Evolutionary conservation across 2,888 invertebrate species (phyloP).

Genomic region (Apotomis turbidana): DNA sequence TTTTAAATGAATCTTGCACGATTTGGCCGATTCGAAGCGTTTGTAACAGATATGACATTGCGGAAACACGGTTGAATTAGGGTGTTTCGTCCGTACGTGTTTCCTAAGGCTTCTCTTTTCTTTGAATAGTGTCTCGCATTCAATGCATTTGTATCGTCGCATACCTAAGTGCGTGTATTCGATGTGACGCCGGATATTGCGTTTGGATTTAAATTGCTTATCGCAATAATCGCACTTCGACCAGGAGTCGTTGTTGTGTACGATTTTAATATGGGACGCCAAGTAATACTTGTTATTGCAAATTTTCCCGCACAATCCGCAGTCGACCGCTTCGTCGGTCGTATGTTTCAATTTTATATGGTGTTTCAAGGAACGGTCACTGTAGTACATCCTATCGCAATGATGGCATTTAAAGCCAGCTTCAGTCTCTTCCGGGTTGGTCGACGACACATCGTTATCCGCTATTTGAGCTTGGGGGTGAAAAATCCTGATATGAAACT

Average conservation of each 20-base stretch:
- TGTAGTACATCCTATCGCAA: conserved; percentile 67
- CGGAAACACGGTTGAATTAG: conserved; percentile 65
- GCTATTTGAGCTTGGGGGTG: conserved; percentile 70
- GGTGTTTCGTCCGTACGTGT: conserved; percentile 70
- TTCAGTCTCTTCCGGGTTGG: conserved; percentile 53
- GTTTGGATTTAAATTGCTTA: conserved; percentile 70
- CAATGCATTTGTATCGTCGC: conserved; percentile 70
- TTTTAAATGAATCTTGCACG: conserved; percentile 73
- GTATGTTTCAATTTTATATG: conserved; percentile 72
- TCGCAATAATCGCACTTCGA: conserved; percentile 73
- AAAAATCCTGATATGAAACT: conserved; percentile 69
- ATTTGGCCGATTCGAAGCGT: conserved; percentile 73
- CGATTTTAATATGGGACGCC: conserved; percentile 70
- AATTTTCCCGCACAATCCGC: conserved; percentile 64
- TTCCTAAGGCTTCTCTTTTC: conserved; percentile 72
- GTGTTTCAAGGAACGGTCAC: conserved; percentile 69
- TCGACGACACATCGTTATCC: conserved; percentile 62
- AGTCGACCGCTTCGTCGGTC: conserved; percentile 61
- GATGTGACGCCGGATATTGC: conserved; percentile 70
- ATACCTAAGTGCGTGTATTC: conserved; percentile 72
- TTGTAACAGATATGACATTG: conserved; percentile 73
- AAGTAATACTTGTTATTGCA: conserved; percentile 73
- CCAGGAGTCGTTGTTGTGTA: conserved; percentile 62
- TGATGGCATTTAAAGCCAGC: conserved; percentile 59
- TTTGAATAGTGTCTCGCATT: conserved; percentile 73